Evolutionary conservation across 2,888 invertebrate genomes (phyloP), one percentile per base, ranked within the genome.

Genomic region (Neelides folsomi): DNA sequence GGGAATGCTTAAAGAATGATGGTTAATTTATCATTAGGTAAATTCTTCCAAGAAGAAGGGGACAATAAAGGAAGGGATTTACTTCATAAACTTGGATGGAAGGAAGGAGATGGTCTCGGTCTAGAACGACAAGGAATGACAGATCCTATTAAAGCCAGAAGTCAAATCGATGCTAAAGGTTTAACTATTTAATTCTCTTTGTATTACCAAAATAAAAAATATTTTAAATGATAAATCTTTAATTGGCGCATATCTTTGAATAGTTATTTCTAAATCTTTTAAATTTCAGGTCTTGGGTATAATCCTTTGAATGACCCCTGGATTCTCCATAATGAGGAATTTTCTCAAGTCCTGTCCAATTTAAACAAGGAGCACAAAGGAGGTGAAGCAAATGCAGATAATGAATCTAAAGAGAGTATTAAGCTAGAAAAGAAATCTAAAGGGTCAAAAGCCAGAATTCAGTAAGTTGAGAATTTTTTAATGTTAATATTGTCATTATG

Each of bases 41-140:
- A 57, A 27, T 60, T 60, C 39, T 63, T 60, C 38, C 47, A 40
- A 0, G 58, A 63, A 35, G 60, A 63, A 53, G 56, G 56, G 2
- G 55, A 57, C 27, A 63, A 63, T 47, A 16, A 43, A 18, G 63
- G 63, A 1, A 43, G 61, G 9, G 46, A 45, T 9, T 48, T 63
- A 53, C 39, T 63, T 18, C 41, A 54, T 42, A 63, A 58, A 47
- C 52, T 63, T 52, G 63, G 63, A 1, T 63, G 63, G 63, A 54
- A 57, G 36, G 45, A 43, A n/a, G 63, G 63, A 9, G 54, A 61
- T 16, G 63, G 63, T 9, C 49, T 63, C 13, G 63, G 63, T 10
- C 27, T 47, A 2, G 41, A 51, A 12, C 45, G 50, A 34, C 58
- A 61, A 53, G 63, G 63, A 44, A 61, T 61, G 39, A 56, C 38